Conservation (phyloP, 2,113 vertebrate species). For the Callospermophilus lateralis region DNA sequence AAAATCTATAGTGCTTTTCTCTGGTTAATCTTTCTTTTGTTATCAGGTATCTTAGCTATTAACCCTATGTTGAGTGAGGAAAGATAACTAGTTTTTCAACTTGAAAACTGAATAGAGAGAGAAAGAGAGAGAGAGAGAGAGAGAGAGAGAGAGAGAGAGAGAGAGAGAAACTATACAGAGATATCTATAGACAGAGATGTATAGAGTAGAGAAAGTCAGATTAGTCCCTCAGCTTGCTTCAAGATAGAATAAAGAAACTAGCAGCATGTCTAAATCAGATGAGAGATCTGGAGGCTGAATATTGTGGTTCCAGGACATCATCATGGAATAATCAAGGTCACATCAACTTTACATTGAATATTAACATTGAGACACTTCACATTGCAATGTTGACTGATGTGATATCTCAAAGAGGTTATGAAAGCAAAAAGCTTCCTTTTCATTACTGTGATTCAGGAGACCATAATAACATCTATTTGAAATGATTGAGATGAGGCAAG, state of each 20-base stretch:
- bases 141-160: too few species aligned
- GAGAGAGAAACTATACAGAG: too few species aligned
- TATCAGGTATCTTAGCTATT: neutral
- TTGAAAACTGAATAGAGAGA: too few species aligned
- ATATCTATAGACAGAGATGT: too few species aligned
- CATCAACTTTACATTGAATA: neutral
- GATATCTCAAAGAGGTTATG: neutral
- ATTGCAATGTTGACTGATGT: neutral
- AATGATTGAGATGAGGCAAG: neutral
- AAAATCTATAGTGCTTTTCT: neutral
- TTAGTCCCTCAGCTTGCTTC: too few species aligned
- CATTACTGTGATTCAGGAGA: neutral
- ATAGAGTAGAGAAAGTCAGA: too few species aligned
- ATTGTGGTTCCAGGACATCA: neutral
- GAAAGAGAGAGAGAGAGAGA: too few species aligned
- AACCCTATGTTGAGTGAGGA: neutral
- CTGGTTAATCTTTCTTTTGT: neutral
- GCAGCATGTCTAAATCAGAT: neutral
- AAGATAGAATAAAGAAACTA: neutral
- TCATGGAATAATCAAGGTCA: neutral
- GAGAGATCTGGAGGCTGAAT: neutral
- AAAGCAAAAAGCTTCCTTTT: neutral
- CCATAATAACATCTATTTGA: neutral
- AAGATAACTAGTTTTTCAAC: neutral
- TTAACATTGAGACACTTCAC: neutral